Base-by-base conservation (phyloP, 1,140 invertebrate genomes). In the Philopotamus ludificatus region DNA sequence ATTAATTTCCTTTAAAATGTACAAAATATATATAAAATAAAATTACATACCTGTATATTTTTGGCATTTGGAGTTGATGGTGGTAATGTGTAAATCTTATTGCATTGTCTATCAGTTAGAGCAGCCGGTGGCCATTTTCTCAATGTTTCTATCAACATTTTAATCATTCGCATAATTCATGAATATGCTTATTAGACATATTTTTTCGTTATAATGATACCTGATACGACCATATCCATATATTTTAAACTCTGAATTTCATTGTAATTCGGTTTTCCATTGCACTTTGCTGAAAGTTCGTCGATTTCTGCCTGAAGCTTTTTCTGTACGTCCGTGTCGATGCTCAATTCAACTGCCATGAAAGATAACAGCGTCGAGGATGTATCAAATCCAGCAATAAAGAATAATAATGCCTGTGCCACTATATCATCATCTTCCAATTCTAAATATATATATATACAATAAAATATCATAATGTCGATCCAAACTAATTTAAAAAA, bases 51-150 rank as follows among this genome's bases (percentile, higher is more conserved):
- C 2, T 22, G 9, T 7, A 12, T 16, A 9, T 4, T 4, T 15
- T 65, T 62, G 3, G 21, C 22, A 18, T 50, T 34, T 12, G 59
- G 61, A 72, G 71, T 49, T 66, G 64, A 28, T 34, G 72, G 18
- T 81, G 67, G 25, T 3, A 63, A 60, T 3, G 64, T 50, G 57
- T 70, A 76, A 12, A 67, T 74, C 67, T 83, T 76, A 7, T 74
- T 76, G 1, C 83, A 75, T 18, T 74, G 72, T 58, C 86, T 73
- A 50, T 78, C 81, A 42, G 79, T 79, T 2, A 81, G 70, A 12
- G 81, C 78, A 2, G 83, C 81, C 8, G 84, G 79, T 8, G 85
- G 84, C 71, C 80, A 84, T 18, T 85, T 69, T 55, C 86, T 73
- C 3, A 86, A 71, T 10, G 81, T 72, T 77, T 87, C 86, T 53